Percentiles rank a stretch among this genome's conserved stretches.
phyloP scores from a whole-genome alignment of 2,888 invertebrate species.

The Brenthis daphne region DNA sequence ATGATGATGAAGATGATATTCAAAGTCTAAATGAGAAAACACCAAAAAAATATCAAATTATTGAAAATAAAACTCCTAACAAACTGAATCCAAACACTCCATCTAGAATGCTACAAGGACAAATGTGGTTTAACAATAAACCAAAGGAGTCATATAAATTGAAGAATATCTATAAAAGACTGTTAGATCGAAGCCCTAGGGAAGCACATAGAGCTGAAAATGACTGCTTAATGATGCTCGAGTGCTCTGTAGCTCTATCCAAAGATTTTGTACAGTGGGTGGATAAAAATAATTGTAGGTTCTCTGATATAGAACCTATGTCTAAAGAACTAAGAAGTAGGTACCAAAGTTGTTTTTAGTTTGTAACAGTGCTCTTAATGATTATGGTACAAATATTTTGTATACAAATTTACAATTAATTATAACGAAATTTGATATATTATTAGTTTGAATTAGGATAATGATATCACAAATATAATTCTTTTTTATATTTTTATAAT shows the following conservation, averaged over 20 bases:
- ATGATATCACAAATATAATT: too few relatives aligned
- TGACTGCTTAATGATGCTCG: conserved; percentile 10
- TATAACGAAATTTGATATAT: too few relatives aligned
- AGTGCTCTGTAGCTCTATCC: not conserved
- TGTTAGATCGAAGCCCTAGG: not conserved
- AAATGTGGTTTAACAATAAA: not conserved
- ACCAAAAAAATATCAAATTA: not conserved
- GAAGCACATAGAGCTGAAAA: conserved; percentile 13
- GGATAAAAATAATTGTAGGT: not conserved
- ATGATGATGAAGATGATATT: conserved; percentile 4
- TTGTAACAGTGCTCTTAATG: too few relatives aligned
- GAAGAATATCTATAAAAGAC: conserved; percentile 8
- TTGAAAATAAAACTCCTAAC: not conserved
- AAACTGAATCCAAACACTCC: not conserved
- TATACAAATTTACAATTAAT: too few relatives aligned
- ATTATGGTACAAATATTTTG: too few relatives aligned
- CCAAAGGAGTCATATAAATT: conserved; percentile 7
- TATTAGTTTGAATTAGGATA: too few relatives aligned
- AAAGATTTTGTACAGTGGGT: conserved; percentile 2
- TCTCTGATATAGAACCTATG: not conserved
- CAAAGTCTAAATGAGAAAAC: not conserved
- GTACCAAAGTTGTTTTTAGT: not conserved
- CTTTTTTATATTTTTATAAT: too few relatives aligned
- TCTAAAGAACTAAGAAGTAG: not conserved
- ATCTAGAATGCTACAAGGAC: not conserved